Evolutionary conservation across 2,113 vertebrate genomes (phyloP).

Genomic region (Pseudorhombus dupliciocellatus): DNA sequence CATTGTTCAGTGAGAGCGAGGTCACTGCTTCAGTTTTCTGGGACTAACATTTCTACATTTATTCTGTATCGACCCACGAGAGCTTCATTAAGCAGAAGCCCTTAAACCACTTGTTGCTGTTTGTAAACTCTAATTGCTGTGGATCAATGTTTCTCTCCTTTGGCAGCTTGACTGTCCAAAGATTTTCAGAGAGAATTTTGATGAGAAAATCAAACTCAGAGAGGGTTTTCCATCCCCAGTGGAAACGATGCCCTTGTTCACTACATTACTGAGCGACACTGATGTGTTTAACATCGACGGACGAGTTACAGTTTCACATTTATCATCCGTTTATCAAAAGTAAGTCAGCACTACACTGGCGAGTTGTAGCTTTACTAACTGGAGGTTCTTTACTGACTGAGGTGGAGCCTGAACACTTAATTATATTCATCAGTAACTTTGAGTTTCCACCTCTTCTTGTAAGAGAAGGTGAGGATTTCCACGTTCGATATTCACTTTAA

Average conservation of each 20-base stretch:
- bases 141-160: not conserved
- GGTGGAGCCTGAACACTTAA: not conserved
- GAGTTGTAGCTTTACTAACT: not conserved
- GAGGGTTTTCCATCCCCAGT: not conserved
- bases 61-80: not conserved
- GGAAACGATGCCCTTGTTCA: not conserved
- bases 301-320: not conserved
- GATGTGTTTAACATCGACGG: not conserved
- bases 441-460: not conserved
- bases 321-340: not conserved
- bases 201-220: not conserved
- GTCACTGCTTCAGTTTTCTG: not conserved
- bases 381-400: not conserved
- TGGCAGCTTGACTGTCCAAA: not conserved
- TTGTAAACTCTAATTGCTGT: not conserved
- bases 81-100: not conserved
- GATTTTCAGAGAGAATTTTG: not conserved
- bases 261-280: not conserved
- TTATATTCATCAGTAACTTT: not conserved
- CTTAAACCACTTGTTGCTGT: not conserved
- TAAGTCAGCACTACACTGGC: too few species aligned
- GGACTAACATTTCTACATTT: not conserved
- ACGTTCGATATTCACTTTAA: slow-evolving; percentile 4
- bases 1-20: too few species aligned
- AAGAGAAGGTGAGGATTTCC: not conserved